Evolutionary conservation across 2,797 vertebrate species (phyloP).

Genomic region (Phrynocephalus forsythii): DNA sequence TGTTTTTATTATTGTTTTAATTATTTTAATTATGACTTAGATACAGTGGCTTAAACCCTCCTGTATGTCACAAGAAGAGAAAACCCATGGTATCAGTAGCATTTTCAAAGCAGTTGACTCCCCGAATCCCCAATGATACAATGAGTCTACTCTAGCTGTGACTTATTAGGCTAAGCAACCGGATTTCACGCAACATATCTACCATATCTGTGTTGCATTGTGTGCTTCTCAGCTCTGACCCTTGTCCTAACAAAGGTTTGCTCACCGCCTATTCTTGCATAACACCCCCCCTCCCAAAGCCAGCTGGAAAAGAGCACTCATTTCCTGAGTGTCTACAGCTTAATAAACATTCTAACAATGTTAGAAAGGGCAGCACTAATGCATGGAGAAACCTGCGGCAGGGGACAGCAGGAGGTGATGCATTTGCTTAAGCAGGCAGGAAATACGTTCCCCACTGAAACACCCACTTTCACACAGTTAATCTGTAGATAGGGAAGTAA

Average conservation of each 20-base stretch:
- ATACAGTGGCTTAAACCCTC: background rate
- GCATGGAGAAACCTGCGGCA: background rate
- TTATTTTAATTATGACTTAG: too few relatives aligned
- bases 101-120: too few relatives aligned
- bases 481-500: constrained; percentile 61
- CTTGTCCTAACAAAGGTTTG: background rate
- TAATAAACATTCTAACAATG: constrained; percentile 33
- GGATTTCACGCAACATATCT: too few relatives aligned
- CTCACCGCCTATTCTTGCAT: background rate
- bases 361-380: constrained; percentile 33
- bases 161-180: too few relatives aligned
- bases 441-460: constrained; percentile 33
- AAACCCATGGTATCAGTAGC: too few relatives aligned
- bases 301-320: constrained; percentile 29
- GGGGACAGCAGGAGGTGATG: constrained; percentile 29
- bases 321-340: constrained; percentile 25
- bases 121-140: too few relatives aligned
- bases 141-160: too few relatives aligned
- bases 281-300: background rate
- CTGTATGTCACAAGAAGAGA: too few relatives aligned
- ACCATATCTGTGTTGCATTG: background rate
- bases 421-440: constrained; percentile 31
- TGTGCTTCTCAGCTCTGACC: background rate
- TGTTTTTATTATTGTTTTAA: too few relatives aligned
- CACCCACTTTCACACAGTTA: constrained; percentile 20